A percentile compares a stretch with the other conserved stretches of the same genome.
Evolutionary conservation across 1,140 invertebrate genomes (phyloP).

Genomic region (Papilio aristodemus): DNA sequence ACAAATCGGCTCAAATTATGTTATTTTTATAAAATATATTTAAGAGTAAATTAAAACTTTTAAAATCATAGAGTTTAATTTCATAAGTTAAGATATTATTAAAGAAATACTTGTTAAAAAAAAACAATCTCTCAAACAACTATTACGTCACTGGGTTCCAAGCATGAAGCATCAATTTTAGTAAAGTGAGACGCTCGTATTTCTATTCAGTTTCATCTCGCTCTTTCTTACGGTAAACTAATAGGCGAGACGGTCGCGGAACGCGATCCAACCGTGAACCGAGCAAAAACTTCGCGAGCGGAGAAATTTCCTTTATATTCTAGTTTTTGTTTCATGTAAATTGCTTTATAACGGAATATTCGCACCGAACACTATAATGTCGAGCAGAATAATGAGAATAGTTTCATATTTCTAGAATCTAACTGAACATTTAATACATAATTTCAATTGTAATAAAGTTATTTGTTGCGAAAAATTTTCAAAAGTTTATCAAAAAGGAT

Average conservation of each 20-base stretch:
- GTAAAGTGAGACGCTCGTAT: constrained; percentile 31
- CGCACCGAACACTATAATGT: constrained; percentile 39
- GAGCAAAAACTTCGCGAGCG: constrained; percentile 53
- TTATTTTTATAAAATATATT: too few relatives aligned
- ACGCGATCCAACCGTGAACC: constrained; percentile 58
- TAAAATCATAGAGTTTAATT: too few relatives aligned
- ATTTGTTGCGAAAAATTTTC: not conserved
- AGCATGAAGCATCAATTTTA: constrained; percentile 17
- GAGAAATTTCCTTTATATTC: constrained; percentile 62
- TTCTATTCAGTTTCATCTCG: constrained; percentile 33
- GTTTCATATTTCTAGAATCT: not conserved
- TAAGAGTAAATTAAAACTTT: too few relatives aligned
- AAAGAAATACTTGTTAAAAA: too few relatives aligned
- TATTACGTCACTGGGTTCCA: constrained; percentile 24
- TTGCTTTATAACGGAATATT: constrained; percentile 62
- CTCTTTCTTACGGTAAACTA: constrained; percentile 39
- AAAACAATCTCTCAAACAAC: not conserved
- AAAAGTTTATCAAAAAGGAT: too few relatives aligned
- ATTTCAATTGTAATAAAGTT: not conserved
- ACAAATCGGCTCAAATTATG: too few relatives aligned
- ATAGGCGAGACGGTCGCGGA: constrained; percentile 42
- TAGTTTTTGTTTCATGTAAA: constrained; percentile 62
- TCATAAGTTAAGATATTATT: too few relatives aligned
- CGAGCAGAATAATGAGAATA: constrained; percentile 28
- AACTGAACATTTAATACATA: not conserved